These are phyloP conservation scores for Sycophila texana DNA, from an alignment of 2,888 invertebrate species.

Conservation along the genomic window DNA sequence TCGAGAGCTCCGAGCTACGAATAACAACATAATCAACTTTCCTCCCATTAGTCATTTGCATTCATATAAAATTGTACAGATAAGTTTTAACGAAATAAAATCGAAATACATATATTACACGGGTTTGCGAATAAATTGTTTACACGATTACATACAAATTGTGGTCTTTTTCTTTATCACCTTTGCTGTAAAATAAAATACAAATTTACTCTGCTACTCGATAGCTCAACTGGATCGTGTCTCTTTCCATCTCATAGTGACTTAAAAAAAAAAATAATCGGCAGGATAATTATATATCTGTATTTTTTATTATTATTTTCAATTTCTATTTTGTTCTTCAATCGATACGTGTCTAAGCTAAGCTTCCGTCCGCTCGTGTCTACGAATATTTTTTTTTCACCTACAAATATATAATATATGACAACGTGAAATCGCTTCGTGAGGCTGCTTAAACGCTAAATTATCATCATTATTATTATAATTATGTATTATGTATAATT, in stretches of 20 bases:
- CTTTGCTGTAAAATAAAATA: neutral
- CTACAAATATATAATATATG: constrained; percentile 47
- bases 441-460: constrained; percentile 41
- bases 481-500: constrained; percentile 43
- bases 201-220: neutral
- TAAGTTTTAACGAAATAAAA: neutral
- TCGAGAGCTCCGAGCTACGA: too few species aligned
- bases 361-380: constrained; percentile 33
- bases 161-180: neutral
- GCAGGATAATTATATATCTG: constrained; percentile 50
- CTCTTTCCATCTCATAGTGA: constrained; percentile 6
- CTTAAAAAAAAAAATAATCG: constrained; percentile 37
- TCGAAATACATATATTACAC: neutral
- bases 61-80: neutral
- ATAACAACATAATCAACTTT: neutral
- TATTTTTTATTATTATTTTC: constrained; percentile 18
- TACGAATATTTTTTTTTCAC: constrained; percentile 34
- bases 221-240: neutral
- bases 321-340: constrained; percentile 14
- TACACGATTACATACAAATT: too few species aligned
- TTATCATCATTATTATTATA: constrained; percentile 38
- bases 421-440: constrained; percentile 44
- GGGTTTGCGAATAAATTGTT: too few species aligned
- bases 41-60: neutral
- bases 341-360: constrained; percentile 31